A percentile compares a stretch with the other conserved stretches of the same genome.
phyloP scores from a whole-genome alignment of 2,113 vertebrate species.

The Scartelaos histophorus region DNA sequence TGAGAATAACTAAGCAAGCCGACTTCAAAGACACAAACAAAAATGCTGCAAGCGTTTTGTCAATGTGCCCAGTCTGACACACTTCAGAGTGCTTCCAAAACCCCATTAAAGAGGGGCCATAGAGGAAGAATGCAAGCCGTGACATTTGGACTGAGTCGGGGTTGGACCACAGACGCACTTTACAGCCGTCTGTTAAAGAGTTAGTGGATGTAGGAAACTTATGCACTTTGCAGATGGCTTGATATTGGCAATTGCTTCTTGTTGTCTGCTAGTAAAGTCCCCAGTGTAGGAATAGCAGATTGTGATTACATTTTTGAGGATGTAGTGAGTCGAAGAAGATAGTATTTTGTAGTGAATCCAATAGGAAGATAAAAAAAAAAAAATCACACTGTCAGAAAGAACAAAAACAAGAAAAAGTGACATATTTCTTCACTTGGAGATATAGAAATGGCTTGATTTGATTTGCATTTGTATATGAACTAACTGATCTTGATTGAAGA shows the following conservation, averaged over 20 bases:
- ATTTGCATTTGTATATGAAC: neutral
- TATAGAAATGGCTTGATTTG: neutral
- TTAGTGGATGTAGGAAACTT: neutral
- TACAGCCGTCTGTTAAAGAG: slow-evolving; percentile 6
- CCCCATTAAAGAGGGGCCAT: slow-evolving; percentile 40
- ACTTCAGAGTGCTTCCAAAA: slow-evolving; percentile 28
- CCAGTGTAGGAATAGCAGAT: neutral
- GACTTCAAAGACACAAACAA: slow-evolving; percentile 54
- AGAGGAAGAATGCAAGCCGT: slow-evolving; percentile 29
- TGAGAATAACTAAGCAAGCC: slow-evolving; percentile 33
- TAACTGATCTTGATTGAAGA: neutral
- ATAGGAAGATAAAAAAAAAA: neutral
- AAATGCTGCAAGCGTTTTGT: slow-evolving; percentile 35
- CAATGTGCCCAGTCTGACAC: slow-evolving; percentile 16
- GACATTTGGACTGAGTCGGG: neutral
- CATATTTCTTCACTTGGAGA: neutral
- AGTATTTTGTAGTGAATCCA: neutral
- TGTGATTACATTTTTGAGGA: neutral
- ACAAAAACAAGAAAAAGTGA: neutral
- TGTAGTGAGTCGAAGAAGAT: neutral
- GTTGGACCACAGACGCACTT: neutral
- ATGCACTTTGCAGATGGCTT: slow-evolving; percentile 4
- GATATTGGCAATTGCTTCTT: neutral
- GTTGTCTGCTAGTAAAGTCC: neutral
- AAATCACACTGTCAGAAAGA: neutral